A percentile compares a stretch with the other conserved stretches of the same genome.
phyloP scores from a whole-genome alignment of 2,797 vertebrate genomes.

The Propithecus perrieri region DNA sequence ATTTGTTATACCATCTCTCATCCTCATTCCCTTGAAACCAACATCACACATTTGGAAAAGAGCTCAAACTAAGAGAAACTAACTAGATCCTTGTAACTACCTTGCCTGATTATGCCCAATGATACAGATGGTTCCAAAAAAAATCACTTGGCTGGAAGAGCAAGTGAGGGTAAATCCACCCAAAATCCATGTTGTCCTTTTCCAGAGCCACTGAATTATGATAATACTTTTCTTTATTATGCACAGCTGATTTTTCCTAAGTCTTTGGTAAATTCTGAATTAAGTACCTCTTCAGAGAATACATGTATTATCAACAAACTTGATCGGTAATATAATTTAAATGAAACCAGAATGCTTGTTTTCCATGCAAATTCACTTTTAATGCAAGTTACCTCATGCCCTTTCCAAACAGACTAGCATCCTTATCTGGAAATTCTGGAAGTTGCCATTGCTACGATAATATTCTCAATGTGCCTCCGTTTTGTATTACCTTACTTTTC shows the following conservation, averaged over 20 bases:
- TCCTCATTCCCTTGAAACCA: not conserved
- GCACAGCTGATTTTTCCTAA: not conserved
- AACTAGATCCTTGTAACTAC: not conserved
- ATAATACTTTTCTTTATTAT: not conserved
- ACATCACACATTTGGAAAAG: not conserved
- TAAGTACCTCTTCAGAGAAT: not conserved
- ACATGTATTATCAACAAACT: not conserved
- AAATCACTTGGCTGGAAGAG: not conserved
- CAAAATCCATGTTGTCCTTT: not conserved
- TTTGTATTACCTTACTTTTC: not conserved
- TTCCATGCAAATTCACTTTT: not conserved
- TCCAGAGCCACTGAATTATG: not conserved
- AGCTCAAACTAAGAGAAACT: not conserved
- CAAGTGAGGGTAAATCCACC: not conserved
- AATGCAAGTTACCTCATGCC: not conserved
- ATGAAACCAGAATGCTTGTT: not conserved
- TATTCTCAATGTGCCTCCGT: not conserved
- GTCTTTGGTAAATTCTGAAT: not conserved
- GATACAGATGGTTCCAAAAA: not conserved
- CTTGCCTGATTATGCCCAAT: not conserved
- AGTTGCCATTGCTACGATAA: not conserved
- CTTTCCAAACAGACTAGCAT: not conserved
- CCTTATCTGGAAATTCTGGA: not conserved
- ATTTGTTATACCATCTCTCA: not conserved
- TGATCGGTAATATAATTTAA: not conserved